These are phyloP conservation scores for Chionomys nivalis DNA, from an alignment of 2,113 vertebrate genomes.

Conservation along the genomic window DNA sequence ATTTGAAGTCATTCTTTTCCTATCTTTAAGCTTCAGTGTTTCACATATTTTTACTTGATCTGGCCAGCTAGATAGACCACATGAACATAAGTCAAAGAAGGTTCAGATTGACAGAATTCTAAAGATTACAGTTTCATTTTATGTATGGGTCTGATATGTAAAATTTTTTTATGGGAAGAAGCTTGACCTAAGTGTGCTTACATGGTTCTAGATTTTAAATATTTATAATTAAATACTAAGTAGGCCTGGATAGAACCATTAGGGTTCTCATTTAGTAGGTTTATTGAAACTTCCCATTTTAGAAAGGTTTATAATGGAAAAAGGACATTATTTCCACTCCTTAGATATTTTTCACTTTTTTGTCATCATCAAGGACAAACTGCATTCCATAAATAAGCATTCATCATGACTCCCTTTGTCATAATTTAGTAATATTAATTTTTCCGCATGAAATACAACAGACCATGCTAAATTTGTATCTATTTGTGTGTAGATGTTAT, in stretches of 20 bases:
- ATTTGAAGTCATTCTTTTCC: neutral
- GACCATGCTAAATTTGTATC: neutral
- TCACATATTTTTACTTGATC: neutral
- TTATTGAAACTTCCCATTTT: neutral
- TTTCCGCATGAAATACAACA: neutral
- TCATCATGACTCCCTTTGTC: neutral
- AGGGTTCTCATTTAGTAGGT: neutral
- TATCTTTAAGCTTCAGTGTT: neutral
- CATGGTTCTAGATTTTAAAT: neutral
- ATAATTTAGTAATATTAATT: neutral
- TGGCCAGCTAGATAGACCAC: neutral
- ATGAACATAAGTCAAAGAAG: neutral
- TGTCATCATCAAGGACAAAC: neutral
- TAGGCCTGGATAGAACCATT: neutral
- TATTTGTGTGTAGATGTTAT: neutral
- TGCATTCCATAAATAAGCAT: neutral
- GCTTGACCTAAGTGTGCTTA: neutral
- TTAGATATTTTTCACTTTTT: neutral
- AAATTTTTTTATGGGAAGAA: neutral
- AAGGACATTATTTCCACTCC: neutral
- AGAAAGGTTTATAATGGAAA: neutral
- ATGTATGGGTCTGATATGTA: neutral
- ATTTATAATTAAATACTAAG: slow-evolving; percentile 4
- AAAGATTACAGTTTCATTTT: neutral
- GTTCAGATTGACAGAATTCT: neutral